phyloP scores from a whole-genome alignment of 53 echinoderm and acorn worm species.

The Temnopleurus reevesii region DNA sequence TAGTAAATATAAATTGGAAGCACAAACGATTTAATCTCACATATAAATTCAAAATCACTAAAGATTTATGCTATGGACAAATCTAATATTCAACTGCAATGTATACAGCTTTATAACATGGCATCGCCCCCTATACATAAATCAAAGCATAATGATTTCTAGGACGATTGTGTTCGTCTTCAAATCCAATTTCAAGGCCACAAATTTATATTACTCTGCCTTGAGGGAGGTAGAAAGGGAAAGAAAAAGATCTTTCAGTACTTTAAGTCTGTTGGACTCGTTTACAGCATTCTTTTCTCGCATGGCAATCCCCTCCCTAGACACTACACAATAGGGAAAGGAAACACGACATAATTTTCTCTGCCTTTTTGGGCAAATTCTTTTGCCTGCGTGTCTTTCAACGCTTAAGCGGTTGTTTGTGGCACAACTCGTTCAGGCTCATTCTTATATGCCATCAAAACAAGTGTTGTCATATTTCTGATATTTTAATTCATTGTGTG shows the following conservation, averaged over 20 bases:
- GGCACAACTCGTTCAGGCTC: constrained; percentile 26
- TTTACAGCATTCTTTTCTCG: constrained; percentile 30
- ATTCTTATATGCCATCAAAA: background rate
- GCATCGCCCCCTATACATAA: background rate
- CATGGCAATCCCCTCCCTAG: constrained; percentile 18
- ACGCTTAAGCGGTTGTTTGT: constrained; percentile 49
- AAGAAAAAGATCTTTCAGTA: constrained; percentile 40
- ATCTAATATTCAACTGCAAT: too few relatives aligned
- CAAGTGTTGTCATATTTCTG: constrained; percentile 18
- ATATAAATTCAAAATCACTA: too few relatives aligned
- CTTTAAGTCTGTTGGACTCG: constrained; percentile 33
- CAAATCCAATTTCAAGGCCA: constrained; percentile 28
- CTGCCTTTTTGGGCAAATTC: constrained; percentile 42
- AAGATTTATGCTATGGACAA: too few relatives aligned
- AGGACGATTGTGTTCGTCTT: background rate
- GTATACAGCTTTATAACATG: too few relatives aligned
- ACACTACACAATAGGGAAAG: constrained; percentile 35
- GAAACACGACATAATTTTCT: constrained; percentile 50
- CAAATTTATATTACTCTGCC: constrained; percentile 36
- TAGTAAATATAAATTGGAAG: too few relatives aligned
- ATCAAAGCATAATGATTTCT: background rate
- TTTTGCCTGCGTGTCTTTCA: constrained; percentile 31
- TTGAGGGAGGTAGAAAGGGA: background rate
- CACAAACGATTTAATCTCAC: too few relatives aligned
- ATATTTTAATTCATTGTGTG: background rate